Base-by-base conservation (phyloP, 2,888 invertebrate species). In the Stegophylla sp. region DNA sequence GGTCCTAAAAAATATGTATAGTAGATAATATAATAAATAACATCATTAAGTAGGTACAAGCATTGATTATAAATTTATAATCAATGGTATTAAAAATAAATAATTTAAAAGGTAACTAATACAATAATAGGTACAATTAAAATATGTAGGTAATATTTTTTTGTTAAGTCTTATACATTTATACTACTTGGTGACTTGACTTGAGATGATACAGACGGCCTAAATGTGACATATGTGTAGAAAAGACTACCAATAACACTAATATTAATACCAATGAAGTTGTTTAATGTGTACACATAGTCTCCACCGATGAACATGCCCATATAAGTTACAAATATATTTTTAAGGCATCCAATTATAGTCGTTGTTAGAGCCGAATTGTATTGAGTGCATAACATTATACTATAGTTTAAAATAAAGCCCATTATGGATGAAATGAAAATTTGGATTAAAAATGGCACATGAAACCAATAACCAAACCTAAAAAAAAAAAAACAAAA, bases 311-410 rank as follows among this genome's bases (percentile, higher is more conserved):
- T 94, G 63, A 97, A 91, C 98, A 99, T 99, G 43, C 98, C 98
- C 83, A 97, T 89, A 88, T 99, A 99, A 0, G 99, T 99, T 4
- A 99, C 95, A 84, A 96, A 91, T 84, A 99, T 94, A 88, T 99
- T 99, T 89, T 99, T 99, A 79, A 99, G 89, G 85, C 98, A 98
- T 7, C 99, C 99, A 84, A 99, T 95, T 82, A 99, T 97, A 7
- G 98, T 97, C 0, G 99, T 99, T 0, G 99, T 99, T 69, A 99
- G 89, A n/a, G 99, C 98, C 82, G 98, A 98, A 87, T 99, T 99
- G 87, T 94, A 92, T 85, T 94, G 92, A 0, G 98, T 99, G 87
- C 99, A 99, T 61, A 98, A 87, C 85, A 99, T 94, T 17, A 97
- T 94, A 86, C 97, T 95, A 87, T 97, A 98, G 64, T 95, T 95